These are phyloP conservation scores for Cnemophilus loriae DNA, from an alignment of 2,113 vertebrate genomes.

Conservation along the genomic window DNA sequence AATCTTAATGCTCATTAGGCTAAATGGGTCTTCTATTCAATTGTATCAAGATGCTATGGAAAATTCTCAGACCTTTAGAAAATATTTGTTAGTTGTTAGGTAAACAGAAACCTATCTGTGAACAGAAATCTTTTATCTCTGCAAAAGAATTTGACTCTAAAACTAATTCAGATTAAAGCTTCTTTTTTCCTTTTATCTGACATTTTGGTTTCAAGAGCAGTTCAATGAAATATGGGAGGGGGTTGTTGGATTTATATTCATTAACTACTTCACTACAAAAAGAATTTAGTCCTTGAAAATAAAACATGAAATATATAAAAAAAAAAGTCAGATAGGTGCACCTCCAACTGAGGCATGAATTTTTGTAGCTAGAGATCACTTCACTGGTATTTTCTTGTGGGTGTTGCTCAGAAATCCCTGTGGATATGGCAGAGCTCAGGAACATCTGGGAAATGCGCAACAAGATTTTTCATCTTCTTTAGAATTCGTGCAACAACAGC, in stretches of 20 bases:
- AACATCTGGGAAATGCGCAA: background rate
- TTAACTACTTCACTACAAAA: constrained; percentile 43
- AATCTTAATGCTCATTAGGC: constrained; percentile 77
- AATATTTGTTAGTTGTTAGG: constrained; percentile 61
- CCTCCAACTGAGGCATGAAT: background rate
- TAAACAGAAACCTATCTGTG: constrained; percentile 49
- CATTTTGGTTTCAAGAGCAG: constrained; percentile 41
- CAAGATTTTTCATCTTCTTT: background rate
- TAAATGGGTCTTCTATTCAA: constrained; percentile 74
- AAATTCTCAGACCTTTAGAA: constrained; percentile 66
- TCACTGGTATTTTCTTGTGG: background rate
- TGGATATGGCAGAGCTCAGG: background rate
- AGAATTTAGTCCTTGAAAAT: background rate
- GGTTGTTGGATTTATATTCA: constrained; percentile 15
- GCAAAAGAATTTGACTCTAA: constrained; percentile 49
- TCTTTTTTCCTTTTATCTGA: constrained; percentile 50
- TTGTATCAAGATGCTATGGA: constrained; percentile 73
- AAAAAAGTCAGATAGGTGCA: background rate
- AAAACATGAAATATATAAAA: background rate
- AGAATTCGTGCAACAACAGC: background rate
- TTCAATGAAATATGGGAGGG: background rate
- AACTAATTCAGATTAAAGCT: constrained; percentile 62
- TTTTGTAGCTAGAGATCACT: background rate
- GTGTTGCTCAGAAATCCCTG: background rate
- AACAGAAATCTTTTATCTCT: constrained; percentile 61